Evolutionary conservation across 2,888 invertebrate species (phyloP), one percentile per base, ranked within the genome.

Genomic region (Dynastes grantii): DNA sequence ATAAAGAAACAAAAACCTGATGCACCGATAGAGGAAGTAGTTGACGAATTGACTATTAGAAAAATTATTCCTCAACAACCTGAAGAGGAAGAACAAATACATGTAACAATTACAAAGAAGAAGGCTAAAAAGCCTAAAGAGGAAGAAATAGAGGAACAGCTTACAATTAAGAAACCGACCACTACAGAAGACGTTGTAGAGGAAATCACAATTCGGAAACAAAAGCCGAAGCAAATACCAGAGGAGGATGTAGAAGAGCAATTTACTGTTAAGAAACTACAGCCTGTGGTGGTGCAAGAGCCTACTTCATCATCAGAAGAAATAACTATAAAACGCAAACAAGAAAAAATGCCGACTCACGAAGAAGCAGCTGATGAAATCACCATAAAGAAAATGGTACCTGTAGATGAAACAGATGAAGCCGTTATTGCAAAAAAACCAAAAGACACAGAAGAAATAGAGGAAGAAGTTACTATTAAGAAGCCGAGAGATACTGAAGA

Each of bases 401-500:
- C 64, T 67, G 75, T 68, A 40, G 78, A 80, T 16, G 75, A 80
- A 68, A 65, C 67, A 13, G 85, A 82, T 58, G 84, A 87, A 76
- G 84, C 83, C 76, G 85, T 84, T 70, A 84, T 84, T 9, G 84
- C 84, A 68, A 82, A 82, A 81, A 84, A 84, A 81, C 81, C 81
- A 65, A 83, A 78, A 82, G 83, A 85, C 82, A 85, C 84, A 76
- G 82, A 81, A 11, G 84, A 86, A 64, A 86, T 87, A 76, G 89
- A 91, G 81, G 88, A 79, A 84, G 49, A 91, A 84, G 89, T 91
- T 76, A 87, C 90, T 4, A 86, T 92, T 2, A 63, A 89, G 77
- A 90, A 85, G 84, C 90, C 85, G 81, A 84, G 67, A 85, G 83
- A 65, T 82, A 82, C 88, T 77, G 86, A 88, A 27, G 89, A 91